phyloP scores from a whole-genome alignment of 2,113 vertebrate genomes.

The Rhinoderma darwinii region DNA sequence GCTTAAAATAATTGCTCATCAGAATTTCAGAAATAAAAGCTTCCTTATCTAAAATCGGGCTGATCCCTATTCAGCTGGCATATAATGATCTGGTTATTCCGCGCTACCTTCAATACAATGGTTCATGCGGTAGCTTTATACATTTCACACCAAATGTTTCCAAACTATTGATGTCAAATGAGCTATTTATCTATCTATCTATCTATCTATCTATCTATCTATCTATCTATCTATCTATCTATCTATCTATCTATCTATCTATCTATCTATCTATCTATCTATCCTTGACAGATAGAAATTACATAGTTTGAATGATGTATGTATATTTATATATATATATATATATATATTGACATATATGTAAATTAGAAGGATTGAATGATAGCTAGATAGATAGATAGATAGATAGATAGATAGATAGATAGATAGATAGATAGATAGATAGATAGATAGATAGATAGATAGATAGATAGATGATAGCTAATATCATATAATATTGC shows the following conservation, averaged over 20 bases:
- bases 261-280: constrained; percentile 9
- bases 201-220: constrained; percentile 34
- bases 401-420: no score
- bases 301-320: background rate
- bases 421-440: no score
- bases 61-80: no score
- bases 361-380: no score
- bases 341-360: background rate
- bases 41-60: background rate
- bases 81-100: background rate
- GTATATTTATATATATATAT: background rate
- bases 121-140: no score
- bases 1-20: constrained; percentile 22
- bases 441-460: no score
- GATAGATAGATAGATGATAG: no score
- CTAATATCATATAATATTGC: no score
- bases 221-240: constrained; percentile 9
- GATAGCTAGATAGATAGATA: no score
- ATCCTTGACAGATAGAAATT: no score
- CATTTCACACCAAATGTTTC: no score
- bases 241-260: constrained; percentile 3
- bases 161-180: no score
- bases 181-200: constrained; percentile 34
- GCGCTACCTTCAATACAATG: background rate
- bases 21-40: background rate